phyloP scores from a whole-genome alignment of 2,888 invertebrate genomes.

The Torymus texanus region DNA sequence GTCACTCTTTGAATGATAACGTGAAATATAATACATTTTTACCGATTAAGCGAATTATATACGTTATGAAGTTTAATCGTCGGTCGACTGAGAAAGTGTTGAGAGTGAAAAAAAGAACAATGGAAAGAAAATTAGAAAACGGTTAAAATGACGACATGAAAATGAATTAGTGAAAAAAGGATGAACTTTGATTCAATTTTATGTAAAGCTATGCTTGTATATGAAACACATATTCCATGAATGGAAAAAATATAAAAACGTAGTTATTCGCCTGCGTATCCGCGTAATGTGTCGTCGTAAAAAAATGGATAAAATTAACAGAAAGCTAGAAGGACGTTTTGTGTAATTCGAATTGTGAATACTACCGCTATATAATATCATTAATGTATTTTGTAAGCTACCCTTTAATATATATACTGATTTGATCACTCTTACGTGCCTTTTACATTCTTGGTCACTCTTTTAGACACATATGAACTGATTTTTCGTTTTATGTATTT shows the following conservation, averaged over 20 bases:
- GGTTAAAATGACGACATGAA: slow-evolving; percentile 26
- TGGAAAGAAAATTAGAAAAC: slow-evolving; percentile 28
- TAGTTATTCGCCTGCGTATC: slow-evolving; percentile 69
- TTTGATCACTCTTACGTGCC: slow-evolving; percentile 55
- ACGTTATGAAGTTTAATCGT: slow-evolving; percentile 37
- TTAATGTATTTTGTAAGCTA: slow-evolving; percentile 67
- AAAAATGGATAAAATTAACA: slow-evolving; percentile 52
- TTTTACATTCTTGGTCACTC: slow-evolving; percentile 37
- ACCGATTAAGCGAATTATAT: slow-evolving; percentile 42
- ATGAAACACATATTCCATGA: slow-evolving; percentile 68
- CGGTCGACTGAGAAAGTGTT: slow-evolving; percentile 38
- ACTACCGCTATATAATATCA: slow-evolving; percentile 60
- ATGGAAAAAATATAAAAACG: slow-evolving; percentile 62
- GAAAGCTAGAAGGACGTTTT: slow-evolving; percentile 57
- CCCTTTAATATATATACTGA: slow-evolving; percentile 62
- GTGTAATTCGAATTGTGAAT: slow-evolving; percentile 63
- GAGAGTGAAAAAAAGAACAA: slow-evolving; percentile 15
- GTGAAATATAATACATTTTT: slow-evolving; percentile 46
- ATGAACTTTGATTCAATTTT: slow-evolving; percentile 62
- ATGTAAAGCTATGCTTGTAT: slow-evolving; percentile 71
- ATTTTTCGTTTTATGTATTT: slow-evolving; percentile 15
- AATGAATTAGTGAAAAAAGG: slow-evolving; percentile 61
- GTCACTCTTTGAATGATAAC: slow-evolving; percentile 33
- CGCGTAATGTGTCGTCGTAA: slow-evolving; percentile 63
- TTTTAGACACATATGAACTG: not conserved